Evolutionary conservation across 2,113 vertebrate genomes (phyloP), one percentile per base, ranked within the genome.

Genomic region (Hoplias malabaricus): DNA sequence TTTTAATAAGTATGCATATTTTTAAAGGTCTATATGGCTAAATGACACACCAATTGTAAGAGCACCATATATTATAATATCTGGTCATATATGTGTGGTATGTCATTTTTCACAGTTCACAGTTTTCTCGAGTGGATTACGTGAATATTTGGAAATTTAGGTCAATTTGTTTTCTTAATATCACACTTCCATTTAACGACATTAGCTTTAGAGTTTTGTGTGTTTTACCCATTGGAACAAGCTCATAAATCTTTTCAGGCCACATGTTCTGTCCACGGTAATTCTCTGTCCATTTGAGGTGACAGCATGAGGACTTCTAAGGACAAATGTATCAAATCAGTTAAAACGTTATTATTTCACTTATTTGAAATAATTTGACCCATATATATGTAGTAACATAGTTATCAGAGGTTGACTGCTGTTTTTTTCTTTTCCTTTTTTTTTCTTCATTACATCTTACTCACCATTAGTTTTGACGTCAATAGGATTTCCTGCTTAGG

Each of bases 391-490:
- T 25, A 29, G 19, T 3, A 5, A 38, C 23, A 33, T 29, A 3
- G 1, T 27, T 27, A 23, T 66, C 1, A 61, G 48, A 59, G 56
- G 4, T 57, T 23, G 31, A 19, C 50, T 25, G 19, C 11, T 38
- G 31, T 61, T 48, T 40, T n/a, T 3, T 1, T 11, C 13, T 21
- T 61, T 42, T 29, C 2, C 4, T 46, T 21, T 75, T 48, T 6
- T 0, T 25, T n/a, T n/a, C n/a, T 33, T 46, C 68, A n/a, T 29
- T 46, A 46, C n/a, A 40, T 79, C 72, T 79, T 71, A 72, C 48
- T 79, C 79, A 67, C 36, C 16, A 27, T n/a, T 25, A 1, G 42
- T 56, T 71, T 82, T 84, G 83, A 81, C 76, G 83, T 84, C 83
- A 84, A 62, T 7, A 42, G 43, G 69, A 69, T 74, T 76, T 84